Base-by-base conservation (phyloP, 1,140 invertebrate genomes). In the Bombus sibiricus region DNA sequence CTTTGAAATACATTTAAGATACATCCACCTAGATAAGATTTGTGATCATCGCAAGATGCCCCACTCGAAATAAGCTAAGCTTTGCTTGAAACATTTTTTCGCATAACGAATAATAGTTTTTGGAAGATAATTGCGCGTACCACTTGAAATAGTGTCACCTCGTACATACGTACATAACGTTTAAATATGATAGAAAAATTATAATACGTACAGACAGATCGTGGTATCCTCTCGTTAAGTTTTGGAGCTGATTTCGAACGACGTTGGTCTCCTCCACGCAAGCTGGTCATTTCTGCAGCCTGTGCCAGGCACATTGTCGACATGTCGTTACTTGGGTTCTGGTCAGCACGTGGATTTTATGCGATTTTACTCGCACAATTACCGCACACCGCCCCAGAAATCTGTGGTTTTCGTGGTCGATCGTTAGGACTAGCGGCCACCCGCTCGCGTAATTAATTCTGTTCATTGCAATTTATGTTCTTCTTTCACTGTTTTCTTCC, bases 311-410 rank as follows among this genome's bases (percentile, higher is more conserved):
- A 66, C 47, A 64, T 73, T 86, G 84, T 80, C 80, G 79, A 82
- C 68, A 80, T 72, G 62, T 37, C 74, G 77, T 89, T 82, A 89
- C 78, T 41, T 85, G 81, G 72, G 81, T 77, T 57, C 83, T 88
- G 81, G 89, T 86, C 90, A 91, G 77, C 79, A 72, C 74, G 85
- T 81, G 74, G 86, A 89, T 87, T 86, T 89, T 87, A 90, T 89
- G 82, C 80, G 76, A 92, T 90, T 93, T 93, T 92, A 93, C 91
- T 85, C 84, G 88, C 78, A 87, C 92, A 91, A 93, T 93, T 93
- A 92, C 86, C 76, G 9, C 57, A 43, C 53, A 28, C 53, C 37
- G 18, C 2, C 39, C 47, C 22, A 74, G 74, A 83, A 87, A 88
- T 87, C 74, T 86, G 66, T 34, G 80, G 43, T 69, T 43, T 34